Percentiles rank a stretch among this genome's conserved stretches.
These are phyloP conservation scores for Calidris pygmaea DNA, from an alignment of 2,113 vertebrate species.

Conservation along the genomic window DNA sequence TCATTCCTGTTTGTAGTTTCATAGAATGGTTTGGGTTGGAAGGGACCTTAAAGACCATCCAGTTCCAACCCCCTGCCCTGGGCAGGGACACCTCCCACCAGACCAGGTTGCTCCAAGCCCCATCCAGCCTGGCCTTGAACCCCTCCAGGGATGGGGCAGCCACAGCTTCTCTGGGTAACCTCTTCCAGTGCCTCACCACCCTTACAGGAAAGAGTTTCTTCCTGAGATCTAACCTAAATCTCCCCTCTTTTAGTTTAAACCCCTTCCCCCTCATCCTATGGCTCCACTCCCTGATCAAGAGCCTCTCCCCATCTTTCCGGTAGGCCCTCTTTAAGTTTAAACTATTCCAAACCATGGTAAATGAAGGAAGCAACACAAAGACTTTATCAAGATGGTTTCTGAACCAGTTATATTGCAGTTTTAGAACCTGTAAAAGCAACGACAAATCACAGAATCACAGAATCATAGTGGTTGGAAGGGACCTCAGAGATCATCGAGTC, in stretches of 20 bases:
- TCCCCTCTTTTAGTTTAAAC: neutral
- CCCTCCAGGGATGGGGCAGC: neutral
- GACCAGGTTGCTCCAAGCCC: neutral
- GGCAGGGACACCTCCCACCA: neutral
- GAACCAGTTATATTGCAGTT: neutral
- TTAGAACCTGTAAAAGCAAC: neutral
- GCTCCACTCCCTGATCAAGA: neutral
- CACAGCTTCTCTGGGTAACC: neutral
- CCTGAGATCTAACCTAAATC: neutral
- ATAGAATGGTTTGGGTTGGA: neutral
- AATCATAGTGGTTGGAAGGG: no score
- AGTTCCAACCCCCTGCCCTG: neutral
- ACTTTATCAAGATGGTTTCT: neutral
- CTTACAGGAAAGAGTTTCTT: neutral
- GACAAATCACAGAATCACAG: no score
- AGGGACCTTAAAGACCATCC: neutral
- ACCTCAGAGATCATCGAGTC: no score
- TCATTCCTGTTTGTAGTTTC: neutral
- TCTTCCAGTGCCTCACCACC: neutral
- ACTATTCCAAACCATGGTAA: neutral
- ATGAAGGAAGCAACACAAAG: neutral
- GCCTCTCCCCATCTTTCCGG: neutral
- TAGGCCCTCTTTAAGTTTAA: neutral
- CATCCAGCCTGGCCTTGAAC: neutral
- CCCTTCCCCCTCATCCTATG: neutral